Percentiles rank a stretch among this genome's conserved stretches.
Conservation (phyloP, 2,113 vertebrate species). For the Lepus americanus region DNA sequence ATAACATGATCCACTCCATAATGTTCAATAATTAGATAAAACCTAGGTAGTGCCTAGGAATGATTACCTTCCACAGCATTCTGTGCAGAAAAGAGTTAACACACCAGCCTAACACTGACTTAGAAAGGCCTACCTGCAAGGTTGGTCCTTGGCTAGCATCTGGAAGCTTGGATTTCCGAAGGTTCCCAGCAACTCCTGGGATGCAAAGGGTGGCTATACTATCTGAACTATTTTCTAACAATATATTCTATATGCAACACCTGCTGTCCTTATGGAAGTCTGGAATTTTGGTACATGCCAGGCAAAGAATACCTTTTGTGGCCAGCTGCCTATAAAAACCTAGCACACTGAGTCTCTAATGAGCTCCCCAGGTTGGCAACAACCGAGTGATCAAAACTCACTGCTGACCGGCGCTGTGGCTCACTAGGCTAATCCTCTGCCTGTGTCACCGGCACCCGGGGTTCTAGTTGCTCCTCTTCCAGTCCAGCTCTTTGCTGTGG, state of each 20-base stretch:
- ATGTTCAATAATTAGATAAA: not conserved
- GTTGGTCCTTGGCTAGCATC: not conserved
- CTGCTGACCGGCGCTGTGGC: not conserved
- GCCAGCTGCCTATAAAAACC: not conserved
- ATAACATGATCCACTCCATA: not conserved
- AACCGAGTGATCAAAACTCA: not conserved
- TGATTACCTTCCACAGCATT: not conserved
- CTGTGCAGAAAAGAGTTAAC: constrained; percentile 4
- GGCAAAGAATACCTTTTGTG: not conserved
- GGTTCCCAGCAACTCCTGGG: not conserved
- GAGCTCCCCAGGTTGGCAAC: not conserved
- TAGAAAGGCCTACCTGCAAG: not conserved
- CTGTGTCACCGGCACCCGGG: too few relatives aligned
- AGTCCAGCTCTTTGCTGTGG: too few relatives aligned
- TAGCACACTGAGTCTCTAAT: not conserved
- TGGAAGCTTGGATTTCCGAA: not conserved
- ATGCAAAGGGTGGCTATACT: not conserved
- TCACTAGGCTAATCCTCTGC: too few relatives aligned
- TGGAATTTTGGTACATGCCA: not conserved
- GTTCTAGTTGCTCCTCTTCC: too few relatives aligned
- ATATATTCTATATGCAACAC: not conserved
- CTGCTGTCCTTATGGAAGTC: not conserved
- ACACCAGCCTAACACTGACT: not conserved
- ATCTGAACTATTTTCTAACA: not conserved
- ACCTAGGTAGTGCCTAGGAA: not conserved